phyloP scores from a whole-genome alignment of 1,140 invertebrate genomes.

The Heliconius himera region DNA sequence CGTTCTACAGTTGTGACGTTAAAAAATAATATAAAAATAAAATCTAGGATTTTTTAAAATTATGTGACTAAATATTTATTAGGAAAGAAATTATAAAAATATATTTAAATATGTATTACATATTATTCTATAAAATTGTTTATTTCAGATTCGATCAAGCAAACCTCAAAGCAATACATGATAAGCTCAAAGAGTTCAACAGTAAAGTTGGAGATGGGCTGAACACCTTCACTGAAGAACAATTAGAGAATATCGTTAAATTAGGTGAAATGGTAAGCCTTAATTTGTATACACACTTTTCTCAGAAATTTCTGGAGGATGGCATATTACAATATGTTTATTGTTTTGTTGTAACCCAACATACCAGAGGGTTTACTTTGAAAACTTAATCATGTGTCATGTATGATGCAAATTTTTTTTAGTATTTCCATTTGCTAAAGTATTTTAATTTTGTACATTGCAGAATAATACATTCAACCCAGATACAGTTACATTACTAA shows the following conservation, averaged over 20 bases:
- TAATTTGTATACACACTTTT: neutral
- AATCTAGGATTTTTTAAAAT: no score
- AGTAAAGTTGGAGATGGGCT: constrained; percentile 79
- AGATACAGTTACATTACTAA: constrained; percentile 83
- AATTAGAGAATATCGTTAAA: constrained; percentile 84
- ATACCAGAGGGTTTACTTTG: no score
- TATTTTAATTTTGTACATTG: constrained; percentile 39
- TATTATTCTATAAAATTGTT: neutral
- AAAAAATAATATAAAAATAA: neutral
- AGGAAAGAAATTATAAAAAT: no score
- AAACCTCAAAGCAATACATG: constrained; percentile 83
- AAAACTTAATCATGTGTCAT: no score
- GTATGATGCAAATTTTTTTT: no score
- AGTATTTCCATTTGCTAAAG: neutral
- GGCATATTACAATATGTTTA: no score
- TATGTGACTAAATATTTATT: no score
- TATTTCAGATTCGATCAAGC: constrained; percentile 86
- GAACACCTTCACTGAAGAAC: constrained; percentile 78
- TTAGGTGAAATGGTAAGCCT: constrained; percentile 76
- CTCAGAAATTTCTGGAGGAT: no score
- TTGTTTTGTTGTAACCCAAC: no score
- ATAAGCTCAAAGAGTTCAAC: constrained; percentile 90
- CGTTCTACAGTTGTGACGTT: neutral
- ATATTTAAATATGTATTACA: neutral
- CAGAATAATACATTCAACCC: constrained; percentile 73